phyloP scores from a whole-genome alignment of 2,113 vertebrate genomes.

The Rhinogobius similis region DNA sequence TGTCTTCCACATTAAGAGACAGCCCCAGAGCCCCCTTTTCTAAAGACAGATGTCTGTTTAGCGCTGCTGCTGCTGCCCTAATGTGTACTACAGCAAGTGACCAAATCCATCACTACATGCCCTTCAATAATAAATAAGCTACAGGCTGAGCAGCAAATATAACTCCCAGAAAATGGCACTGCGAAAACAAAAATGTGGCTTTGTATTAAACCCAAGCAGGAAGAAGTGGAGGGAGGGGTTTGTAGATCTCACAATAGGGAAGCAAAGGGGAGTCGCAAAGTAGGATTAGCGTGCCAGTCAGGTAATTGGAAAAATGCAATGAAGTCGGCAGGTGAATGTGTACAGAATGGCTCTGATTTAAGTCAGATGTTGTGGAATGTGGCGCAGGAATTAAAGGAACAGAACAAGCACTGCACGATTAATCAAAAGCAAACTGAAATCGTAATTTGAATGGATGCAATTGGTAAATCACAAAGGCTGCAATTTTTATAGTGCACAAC shows the following conservation, averaged over 20 bases:
- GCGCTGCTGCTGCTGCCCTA: constrained; percentile 13
- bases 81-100: constrained; percentile 43
- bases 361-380: neutral
- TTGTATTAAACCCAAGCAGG: constrained; percentile 37
- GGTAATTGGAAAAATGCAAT: constrained; percentile 11
- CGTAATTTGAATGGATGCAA: too few relatives aligned
- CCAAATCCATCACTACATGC: constrained; percentile 55
- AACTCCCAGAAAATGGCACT: constrained; percentile 38
- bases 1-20: too few relatives aligned
- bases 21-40: constrained; percentile 6
- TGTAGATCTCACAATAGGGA: constrained; percentile 28
- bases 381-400: too few relatives aligned
- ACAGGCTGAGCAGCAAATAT: constrained; percentile 47
- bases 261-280: constrained; percentile 27
- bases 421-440: too few relatives aligned
- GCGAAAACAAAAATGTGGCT: constrained; percentile 31
- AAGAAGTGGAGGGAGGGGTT: constrained; percentile 19
- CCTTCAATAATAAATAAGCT: constrained; percentile 62
- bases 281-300: constrained; percentile 18
- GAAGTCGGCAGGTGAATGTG: constrained; percentile 22
- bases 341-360: neutral
- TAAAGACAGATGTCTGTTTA: constrained; percentile 32
- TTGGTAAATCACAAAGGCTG: too few relatives aligned
- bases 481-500: too few relatives aligned
- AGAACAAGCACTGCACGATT: too few relatives aligned